Evolutionary conservation across 2,888 invertebrate genomes (phyloP).

Genomic region (Margaritifera margaritifera): DNA sequence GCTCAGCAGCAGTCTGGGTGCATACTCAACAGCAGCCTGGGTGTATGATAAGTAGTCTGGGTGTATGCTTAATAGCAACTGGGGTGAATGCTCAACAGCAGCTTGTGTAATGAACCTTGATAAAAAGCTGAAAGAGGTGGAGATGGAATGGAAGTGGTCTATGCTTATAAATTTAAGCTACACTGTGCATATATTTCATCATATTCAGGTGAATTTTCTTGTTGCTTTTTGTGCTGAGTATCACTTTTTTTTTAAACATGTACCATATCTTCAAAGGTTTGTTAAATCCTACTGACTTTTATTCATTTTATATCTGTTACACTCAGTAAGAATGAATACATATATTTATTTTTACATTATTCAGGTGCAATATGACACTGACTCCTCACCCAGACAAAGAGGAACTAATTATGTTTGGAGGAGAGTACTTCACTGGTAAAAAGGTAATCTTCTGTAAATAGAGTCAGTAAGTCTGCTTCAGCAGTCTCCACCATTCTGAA

Average conservation of each 20-base stretch:
- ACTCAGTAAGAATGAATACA: not conserved
- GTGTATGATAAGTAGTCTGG: no score
- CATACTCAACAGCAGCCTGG: no score
- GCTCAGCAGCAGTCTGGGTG: no score
- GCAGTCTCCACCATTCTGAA: not conserved
- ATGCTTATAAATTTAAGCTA: no score
- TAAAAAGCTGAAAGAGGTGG: no score
- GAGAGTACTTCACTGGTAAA: conserved; percentile 91
- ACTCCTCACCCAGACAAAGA: conserved; percentile 89
- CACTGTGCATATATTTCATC: no score
- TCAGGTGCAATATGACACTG: conserved; percentile 85
- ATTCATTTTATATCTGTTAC: conserved; percentile 3
- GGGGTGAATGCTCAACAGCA: no score
- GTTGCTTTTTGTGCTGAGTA: not conserved
- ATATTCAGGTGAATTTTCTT: no score
- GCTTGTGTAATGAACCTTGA: no score
- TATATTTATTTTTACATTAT: not conserved
- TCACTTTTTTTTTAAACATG: not conserved
- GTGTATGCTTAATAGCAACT: no score
- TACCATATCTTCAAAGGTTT: not conserved
- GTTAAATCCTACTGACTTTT: not conserved
- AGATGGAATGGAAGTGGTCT: no score
- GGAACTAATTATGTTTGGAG: conserved; percentile 91
- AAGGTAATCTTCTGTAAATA: conserved; percentile 76
- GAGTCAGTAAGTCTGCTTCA: not conserved